Evolutionary conservation across 2,113 vertebrate species (phyloP), one percentile per base, ranked within the genome.

Genomic region (Ursus arctos): DNA sequence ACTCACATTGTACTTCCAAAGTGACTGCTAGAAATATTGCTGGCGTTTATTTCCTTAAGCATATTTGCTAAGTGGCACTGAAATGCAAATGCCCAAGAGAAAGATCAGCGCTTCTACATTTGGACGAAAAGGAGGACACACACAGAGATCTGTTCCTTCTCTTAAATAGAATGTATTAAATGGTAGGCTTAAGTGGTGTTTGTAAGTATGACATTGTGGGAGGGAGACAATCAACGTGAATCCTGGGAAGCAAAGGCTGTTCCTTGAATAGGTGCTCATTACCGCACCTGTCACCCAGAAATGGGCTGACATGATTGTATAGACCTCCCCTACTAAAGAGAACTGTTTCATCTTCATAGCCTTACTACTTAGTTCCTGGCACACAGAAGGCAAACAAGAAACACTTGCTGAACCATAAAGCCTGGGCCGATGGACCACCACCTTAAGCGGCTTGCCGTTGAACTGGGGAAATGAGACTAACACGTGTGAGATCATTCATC

Each of bases 11-110:
- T 98, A 97, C 97, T 97, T 97, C 97, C 97, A 98, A 94, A 96
- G 57, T 95, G 97, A 89, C 53, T 90, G 89, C 92, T 95, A 83
- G 94, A 98, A 98, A 98, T 92, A 95, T 95, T 94, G 81, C 81
- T 93, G 93, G 94, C 80, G 74, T 89, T 47, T 95, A 94, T 96
- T 98, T 98, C 89, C 80, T 97, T 96, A 97, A 82, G 95, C 97
- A 97, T 94, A 97, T 98, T 98, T 97, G 80, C 80, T 98, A 98
- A 98, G 94, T 96, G 93, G 98, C 94, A 98, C 95, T 98, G 98
- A 98, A 98, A 97, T 84, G 96, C 96, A 90, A 98, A 93, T 97
- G 85, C 94, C 93, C 87, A 86, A 82, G 33, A 71, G 94, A 90
- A 94, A 98, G 98, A 96, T 82, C 97, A 80, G 97, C 98, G 53